Evolutionary conservation across 2,797 vertebrate genomes (phyloP).

Genomic region (Microcaecilia unicolor): DNA sequence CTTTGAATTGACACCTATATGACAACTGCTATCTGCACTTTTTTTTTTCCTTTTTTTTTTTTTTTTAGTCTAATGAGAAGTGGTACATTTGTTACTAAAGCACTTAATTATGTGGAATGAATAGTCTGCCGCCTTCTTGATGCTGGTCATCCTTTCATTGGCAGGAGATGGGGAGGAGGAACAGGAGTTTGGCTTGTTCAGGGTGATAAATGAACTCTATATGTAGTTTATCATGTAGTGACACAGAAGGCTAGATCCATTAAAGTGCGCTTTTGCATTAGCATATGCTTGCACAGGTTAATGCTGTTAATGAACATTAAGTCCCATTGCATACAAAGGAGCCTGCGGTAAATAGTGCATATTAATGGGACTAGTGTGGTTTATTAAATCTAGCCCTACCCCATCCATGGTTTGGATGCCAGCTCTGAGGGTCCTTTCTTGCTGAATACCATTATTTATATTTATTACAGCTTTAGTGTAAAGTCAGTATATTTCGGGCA

Average conservation of each 20-base stretch:
- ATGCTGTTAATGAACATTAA: too few species aligned
- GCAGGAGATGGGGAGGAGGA: too few species aligned
- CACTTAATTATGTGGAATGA: slow-evolving; percentile 32
- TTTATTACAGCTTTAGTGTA: slow-evolving; percentile 18
- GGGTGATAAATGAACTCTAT: slow-evolving; percentile 11
- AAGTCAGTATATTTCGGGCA: slow-evolving; percentile 11
- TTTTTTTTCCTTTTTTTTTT: too few species aligned
- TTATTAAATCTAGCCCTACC: too few species aligned
- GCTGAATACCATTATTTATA: slow-evolving; percentile 30
- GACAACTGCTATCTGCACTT: slow-evolving; percentile 37
- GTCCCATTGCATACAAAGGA: too few species aligned
- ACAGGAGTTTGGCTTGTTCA: too few species aligned
- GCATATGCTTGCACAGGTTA: too few species aligned
- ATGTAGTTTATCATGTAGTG: slow-evolving; percentile 32
- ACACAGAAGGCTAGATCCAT: too few species aligned
- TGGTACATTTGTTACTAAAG: slow-evolving; percentile 18
- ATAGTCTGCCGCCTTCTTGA: slow-evolving; percentile 28
- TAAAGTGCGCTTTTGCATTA: too few species aligned
- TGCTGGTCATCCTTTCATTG: slow-evolving; percentile 24
- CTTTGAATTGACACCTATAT: slow-evolving; percentile 96
- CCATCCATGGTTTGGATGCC: slow-evolving; percentile 25
- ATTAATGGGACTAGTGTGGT: too few species aligned
- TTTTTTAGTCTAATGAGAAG: slow-evolving; percentile 3
- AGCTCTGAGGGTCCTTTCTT: slow-evolving; percentile 25
- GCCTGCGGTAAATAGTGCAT: too few species aligned